Conservation (phyloP, 2,888 invertebrate genomes). For the Clivina fossor region DNA sequence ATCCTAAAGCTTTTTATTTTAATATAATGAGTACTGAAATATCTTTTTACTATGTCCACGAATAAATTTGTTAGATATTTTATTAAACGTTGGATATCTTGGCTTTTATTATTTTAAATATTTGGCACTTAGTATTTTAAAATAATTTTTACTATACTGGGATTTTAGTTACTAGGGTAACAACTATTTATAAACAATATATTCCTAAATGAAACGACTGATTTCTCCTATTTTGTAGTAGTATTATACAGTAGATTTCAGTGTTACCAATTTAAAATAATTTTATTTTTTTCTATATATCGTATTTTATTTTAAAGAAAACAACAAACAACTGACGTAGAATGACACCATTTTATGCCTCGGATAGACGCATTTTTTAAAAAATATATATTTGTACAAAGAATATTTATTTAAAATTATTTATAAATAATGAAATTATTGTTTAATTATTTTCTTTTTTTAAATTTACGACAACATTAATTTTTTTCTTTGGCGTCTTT, state of each 20-base stretch:
- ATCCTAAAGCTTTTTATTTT: no score
- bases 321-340: slow-evolving; percentile 41
- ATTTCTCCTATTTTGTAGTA: neutral
- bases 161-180: neutral
- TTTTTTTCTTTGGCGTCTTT: slow-evolving; percentile 46
- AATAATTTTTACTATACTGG: no score
- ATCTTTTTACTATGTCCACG: no score
- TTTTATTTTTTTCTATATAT: slow-evolving; percentile 11
- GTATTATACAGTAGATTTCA: neutral
- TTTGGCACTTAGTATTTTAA: no score
- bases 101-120: no score
- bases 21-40: no score
- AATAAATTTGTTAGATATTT: no score
- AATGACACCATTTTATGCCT: slow-evolving; percentile 47
- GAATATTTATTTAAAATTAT: slow-evolving; percentile 43
- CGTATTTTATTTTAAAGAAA: slow-evolving; percentile 3
- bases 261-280: slow-evolving; percentile 19
- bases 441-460: slow-evolving; percentile 46
- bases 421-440: slow-evolving; percentile 38
- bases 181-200: neutral
- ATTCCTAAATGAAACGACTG: slow-evolving; percentile 11
- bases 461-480: slow-evolving; percentile 49
- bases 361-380: slow-evolving; percentile 44
- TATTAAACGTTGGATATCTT: no score
- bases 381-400: slow-evolving; percentile 35